Evolutionary conservation across 2,113 vertebrate genomes (phyloP), one percentile per base, ranked within the genome.

Genomic region (Chlorodrepanis virens): DNA sequence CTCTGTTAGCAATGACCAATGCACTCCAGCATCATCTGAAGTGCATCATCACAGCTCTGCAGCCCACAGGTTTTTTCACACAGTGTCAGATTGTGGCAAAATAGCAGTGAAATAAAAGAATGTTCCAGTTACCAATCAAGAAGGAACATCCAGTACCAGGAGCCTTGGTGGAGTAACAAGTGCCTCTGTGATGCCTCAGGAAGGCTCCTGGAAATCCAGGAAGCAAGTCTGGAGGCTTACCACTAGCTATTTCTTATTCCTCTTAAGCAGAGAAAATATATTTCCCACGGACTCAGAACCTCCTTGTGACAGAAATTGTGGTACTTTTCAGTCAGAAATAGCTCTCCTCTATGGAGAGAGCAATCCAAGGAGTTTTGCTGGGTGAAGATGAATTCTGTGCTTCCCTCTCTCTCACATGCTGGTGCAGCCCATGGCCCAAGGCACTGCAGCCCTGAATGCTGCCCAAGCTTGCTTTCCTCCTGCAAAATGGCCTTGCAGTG

Each of bases 371-470:
- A 27, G 27, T 64, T 85, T 33, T 68, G 8, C 29, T 52, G 2
- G 8, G 31, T 15, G 88, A 19, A 22, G 39, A 11, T 52, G 47
- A 40, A 0, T 6, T 56, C 44, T 23, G 39, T 2, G 0, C 28
- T 78, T 71, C 21, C 33, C 29, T 85, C 40, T 42, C 40, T 40
- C 5, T 4, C 25, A 15, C 1, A 0, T 0, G 2, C 35, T 23
- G 12, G 5, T 65, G 31, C 45, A 37, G 31, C 50, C 15, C 2
- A 5, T 24, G 12, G 16, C 40, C 28, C 9, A 11, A 24, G 40
- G 67, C 5, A 11, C 8, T 6, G 1, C n/a, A 33, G 8, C 56
- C 9, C 21, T 3, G 1, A 52, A 28, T 45, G 44, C 54, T 77
- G 11, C 33, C 42, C 15, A 18, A 8, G 20, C 18, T 89, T 45